Evolutionary conservation across 53 echinoderm and acorn worm species (phyloP).

Genomic region (Paelopatides confundens): DNA sequence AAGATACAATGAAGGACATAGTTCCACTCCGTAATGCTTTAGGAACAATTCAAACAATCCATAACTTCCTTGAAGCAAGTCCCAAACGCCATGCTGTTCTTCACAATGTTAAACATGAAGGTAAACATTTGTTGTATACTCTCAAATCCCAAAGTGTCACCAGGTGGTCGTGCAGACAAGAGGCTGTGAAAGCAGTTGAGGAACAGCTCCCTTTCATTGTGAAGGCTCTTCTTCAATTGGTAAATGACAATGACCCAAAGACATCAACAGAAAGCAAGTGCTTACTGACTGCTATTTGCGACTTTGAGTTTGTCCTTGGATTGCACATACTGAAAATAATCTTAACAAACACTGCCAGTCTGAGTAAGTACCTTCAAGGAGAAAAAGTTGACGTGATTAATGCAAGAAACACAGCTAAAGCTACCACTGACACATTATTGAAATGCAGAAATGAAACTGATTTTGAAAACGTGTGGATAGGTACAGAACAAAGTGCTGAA

Average conservation of each 20-base stretch:
- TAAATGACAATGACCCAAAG: conserved; percentile 17
- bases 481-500: background rate
- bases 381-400: background rate
- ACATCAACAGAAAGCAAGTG: background rate
- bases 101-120: conserved; percentile 3
- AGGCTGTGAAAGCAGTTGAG: conserved; percentile 6
- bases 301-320: conserved; percentile 28
- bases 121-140: background rate
- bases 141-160: conserved; percentile 15
- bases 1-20: conserved; percentile 28
- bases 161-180: conserved; percentile 17
- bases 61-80: conserved; percentile 32
- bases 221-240: background rate
- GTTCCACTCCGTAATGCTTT: conserved; percentile 13
- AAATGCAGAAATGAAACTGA: background rate
- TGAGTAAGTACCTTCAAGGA: background rate
- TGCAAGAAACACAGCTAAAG: background rate
- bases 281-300: background rate
- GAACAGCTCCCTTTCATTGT: conserved; percentile 1
- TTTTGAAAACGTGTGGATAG: background rate
- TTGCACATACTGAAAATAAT: background rate
- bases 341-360: background rate
- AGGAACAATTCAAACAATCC: conserved; percentile 20
- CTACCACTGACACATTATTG: background rate
- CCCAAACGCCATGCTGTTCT: conserved; percentile 32